A percentile compares a stretch with the other conserved stretches of the same genome.
Evolutionary conservation across 2,888 invertebrate species (phyloP).

Genomic region (Formica aserva): DNA sequence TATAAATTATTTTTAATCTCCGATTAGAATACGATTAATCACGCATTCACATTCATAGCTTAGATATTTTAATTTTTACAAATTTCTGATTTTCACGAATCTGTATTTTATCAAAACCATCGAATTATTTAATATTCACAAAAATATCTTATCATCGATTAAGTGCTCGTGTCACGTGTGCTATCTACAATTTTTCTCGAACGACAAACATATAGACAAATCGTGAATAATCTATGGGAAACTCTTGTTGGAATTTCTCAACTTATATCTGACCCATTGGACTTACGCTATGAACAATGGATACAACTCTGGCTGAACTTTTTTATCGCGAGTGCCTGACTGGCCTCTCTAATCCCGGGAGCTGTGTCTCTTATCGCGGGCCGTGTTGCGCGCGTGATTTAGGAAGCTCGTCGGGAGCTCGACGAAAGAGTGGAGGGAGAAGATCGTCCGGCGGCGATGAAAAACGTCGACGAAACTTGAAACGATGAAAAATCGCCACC

Average conservation of each 20-base stretch:
- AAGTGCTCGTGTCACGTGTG: not conserved
- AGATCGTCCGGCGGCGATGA: constrained; percentile 49
- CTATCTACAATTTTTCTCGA: not conserved
- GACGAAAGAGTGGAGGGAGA: constrained; percentile 33
- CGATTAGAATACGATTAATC: not conserved
- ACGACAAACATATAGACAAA: not conserved
- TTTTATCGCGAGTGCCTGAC: constrained; percentile 30
- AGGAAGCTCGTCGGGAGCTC: constrained; percentile 39
- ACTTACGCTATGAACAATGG: constrained; percentile 2
- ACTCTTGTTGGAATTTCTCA: not conserved
- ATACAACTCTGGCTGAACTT: constrained; percentile 9
- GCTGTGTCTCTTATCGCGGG: constrained; percentile 37
- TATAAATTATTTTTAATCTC: not conserved
- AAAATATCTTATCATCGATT: not conserved
- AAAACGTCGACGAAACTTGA: constrained; percentile 54
- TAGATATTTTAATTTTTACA: not conserved
- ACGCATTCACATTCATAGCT: not conserved
- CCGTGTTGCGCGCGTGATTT: constrained; percentile 39
- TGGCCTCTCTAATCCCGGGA: constrained; percentile 29
- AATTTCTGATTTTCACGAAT: not conserved
- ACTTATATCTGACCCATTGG: not conserved
- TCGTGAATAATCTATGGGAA: not conserved
- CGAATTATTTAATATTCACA: not conserved
- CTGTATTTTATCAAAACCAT: not conserved
- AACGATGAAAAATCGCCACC: constrained; percentile 54